Base-by-base conservation (phyloP, 2,888 invertebrate species). In the Acrobasis consociella region DNA sequence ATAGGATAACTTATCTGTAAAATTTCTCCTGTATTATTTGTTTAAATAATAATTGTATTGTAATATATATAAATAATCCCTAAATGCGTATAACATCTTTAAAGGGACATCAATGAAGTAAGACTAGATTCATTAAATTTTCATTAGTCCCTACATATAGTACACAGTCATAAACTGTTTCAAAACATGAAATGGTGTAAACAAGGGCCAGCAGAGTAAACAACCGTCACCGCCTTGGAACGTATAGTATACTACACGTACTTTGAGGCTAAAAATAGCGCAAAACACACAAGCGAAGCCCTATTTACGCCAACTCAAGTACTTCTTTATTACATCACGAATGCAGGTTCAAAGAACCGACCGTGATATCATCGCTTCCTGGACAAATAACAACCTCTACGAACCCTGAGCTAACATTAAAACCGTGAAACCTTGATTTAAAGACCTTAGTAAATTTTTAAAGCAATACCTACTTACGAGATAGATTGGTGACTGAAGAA, bases 321-420 rank as follows among this genome's bases (percentile, higher is more conserved):
- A 64, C 68, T 66, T 67, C 59, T 61, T 69, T 65, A 75, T 77
- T 75, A 78, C 77, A 78, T 76, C 74, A 78, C 63, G 73, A 64
- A 67, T 63, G 71, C 68, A 78, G 79, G 81, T 79, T 83, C 80
- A 83, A 83, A 81, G 80, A 81, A 80, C 81, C 68, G 66, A 76
- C 70, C 69, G 72, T 90, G 89, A 89, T 91, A 87, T 89, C 85
- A 90, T 80, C 82, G 71, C 74, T 86, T 83, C 81, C 82, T 85
- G 76, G 74, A 77, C 77, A 69, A 78, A 80, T 73, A 78, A 74
- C 73, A 80, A 79, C 81, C 79, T 81, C 79, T 76, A 81, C 69
- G 76, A 75, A 73, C 70, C 73, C 70, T 62, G 39, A 65, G 55
- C 59, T 63, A 65, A 64, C 62, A 66, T 38, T 37, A 56, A 11